Evolutionary conservation across 2,113 vertebrate species (phyloP), one percentile per base, ranked within the genome.

Genomic region (Polypterus senegalus): DNA sequence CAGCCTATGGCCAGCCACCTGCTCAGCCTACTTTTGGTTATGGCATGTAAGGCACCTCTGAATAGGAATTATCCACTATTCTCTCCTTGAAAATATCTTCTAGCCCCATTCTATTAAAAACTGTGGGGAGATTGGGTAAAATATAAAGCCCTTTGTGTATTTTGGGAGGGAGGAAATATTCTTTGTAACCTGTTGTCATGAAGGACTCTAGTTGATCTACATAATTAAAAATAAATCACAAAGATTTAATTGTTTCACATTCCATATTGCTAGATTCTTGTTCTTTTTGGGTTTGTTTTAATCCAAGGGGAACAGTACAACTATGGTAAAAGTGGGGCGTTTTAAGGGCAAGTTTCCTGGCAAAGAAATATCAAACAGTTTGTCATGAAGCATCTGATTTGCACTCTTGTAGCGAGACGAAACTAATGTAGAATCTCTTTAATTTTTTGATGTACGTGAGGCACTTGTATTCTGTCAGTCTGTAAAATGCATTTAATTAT

Each of bases 321-420:
- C 9, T 66, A 80, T 77, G 79, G 79, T 66, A 80, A 71, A 71
- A 75, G 76, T 81, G 81, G 79, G 27, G 78, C 78, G 70, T 75
- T 61, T 69, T 76, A 77, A 76, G 78, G 79, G 73, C 74, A 65
- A 81, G 77, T 87, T 81, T 85, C 83, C 86, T 87, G 27, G 27
- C 27, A 27, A 27, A 27, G 27, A 27, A 27, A 27, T 27, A 81
- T 85, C 73, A 84, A 89, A 81, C 73, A 71, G 84, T 92, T 86
- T 91, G 61, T 93, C 84, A 88, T 92, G 89, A 91, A 92, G 86
- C 88, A 89, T 88, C 87, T 89, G 85, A 91, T 94, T 97, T 98
- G 93, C 94, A 97, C 93, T 97, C 92, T 27, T 91, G 81, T 92
- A 91, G 89, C 87, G 85, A 93, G 89, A 89, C 83, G 71, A 88